phyloP scores from a whole-genome alignment of 2,888 invertebrate species.

The Stegana nigrithorax region DNA sequence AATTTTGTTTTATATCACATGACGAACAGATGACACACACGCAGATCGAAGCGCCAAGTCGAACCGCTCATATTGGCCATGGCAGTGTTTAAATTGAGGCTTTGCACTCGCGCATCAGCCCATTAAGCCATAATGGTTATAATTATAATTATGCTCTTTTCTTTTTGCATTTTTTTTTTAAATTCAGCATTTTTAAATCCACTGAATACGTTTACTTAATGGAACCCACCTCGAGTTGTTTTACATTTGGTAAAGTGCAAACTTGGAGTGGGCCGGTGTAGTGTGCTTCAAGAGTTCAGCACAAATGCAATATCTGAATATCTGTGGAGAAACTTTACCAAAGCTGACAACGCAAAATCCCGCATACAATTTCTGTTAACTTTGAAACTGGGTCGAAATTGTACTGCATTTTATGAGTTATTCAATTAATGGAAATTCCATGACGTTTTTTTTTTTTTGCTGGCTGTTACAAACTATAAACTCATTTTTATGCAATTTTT shows the following conservation, averaged over 20 bases:
- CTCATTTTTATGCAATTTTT: conserved; percentile 43
- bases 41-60: conserved; percentile 21
- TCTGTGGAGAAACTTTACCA: neutral
- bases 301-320: neutral
- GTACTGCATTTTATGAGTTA: conserved; percentile 1
- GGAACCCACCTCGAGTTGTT: neutral
- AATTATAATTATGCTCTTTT: too few relatives aligned
- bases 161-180: too few relatives aligned
- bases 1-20: too few relatives aligned
- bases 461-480: neutral
- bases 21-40: neutral
- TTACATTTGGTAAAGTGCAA: neutral
- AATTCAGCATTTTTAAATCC: too few relatives aligned
- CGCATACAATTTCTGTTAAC: neutral
- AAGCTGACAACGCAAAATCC: conserved; percentile 1
- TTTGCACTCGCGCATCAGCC: too few relatives aligned
- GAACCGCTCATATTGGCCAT: neutral
- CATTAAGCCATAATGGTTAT: neutral
- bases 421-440: conserved; percentile 12
- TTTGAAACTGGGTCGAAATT: conserved; percentile 2
- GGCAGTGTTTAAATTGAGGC: too few relatives aligned
- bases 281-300: neutral
- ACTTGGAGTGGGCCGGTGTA: too few relatives aligned
- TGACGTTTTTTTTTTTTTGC: conserved; percentile 7
- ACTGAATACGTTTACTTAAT: neutral